Percentiles rank a stretch among this genome's conserved stretches.
Evolutionary conservation across 2,113 vertebrate species (phyloP).

Genomic region (Vanacampus margaritifer): DNA sequence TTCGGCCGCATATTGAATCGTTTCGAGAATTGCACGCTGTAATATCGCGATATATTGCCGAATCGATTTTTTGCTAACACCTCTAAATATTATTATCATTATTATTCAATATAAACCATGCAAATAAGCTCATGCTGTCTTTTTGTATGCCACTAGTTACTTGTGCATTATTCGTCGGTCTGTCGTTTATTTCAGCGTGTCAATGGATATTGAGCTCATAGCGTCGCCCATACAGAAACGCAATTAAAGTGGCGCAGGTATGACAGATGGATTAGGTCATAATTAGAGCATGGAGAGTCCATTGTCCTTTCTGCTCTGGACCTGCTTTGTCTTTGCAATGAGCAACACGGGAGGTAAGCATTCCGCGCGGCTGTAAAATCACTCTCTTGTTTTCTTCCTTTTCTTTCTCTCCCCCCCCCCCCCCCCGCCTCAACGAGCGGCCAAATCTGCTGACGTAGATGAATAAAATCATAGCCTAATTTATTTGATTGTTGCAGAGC

Average conservation of each 20-base stretch:
- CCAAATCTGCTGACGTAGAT: constrained; percentile 25
- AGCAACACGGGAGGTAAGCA: constrained; percentile 50
- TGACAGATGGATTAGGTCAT: constrained; percentile 69
- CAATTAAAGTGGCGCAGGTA: constrained; percentile 64
- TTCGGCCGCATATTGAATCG: too few relatives aligned
- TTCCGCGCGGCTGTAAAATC: constrained; percentile 40
- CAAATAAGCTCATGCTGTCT: constrained; percentile 11
- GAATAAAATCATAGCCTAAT: constrained; percentile 33
- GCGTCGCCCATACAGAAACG: constrained; percentile 52
- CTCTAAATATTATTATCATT: too few relatives aligned
- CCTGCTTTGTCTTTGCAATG: constrained; percentile 57
- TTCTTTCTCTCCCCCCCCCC: neutral
- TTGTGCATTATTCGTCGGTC: constrained; percentile 50
- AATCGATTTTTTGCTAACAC: too few relatives aligned
- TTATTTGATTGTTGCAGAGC: constrained; percentile 58
- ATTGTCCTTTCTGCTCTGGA: constrained; percentile 45
- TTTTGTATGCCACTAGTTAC: constrained; percentile 54
- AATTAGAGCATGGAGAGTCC: constrained; percentile 57
- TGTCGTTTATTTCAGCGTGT: constrained; percentile 44
- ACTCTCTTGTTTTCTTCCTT: constrained; percentile 4
- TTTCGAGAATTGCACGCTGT: too few relatives aligned
- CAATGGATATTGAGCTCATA: constrained; percentile 36
- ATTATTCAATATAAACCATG: too few relatives aligned
- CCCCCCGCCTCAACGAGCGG: neutral
- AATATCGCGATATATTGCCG: too few relatives aligned